A percentile compares a stretch with the other conserved stretches of the same genome.
phyloP scores from a whole-genome alignment of 2,888 invertebrate species.

The Cerastis rubricosa region DNA sequence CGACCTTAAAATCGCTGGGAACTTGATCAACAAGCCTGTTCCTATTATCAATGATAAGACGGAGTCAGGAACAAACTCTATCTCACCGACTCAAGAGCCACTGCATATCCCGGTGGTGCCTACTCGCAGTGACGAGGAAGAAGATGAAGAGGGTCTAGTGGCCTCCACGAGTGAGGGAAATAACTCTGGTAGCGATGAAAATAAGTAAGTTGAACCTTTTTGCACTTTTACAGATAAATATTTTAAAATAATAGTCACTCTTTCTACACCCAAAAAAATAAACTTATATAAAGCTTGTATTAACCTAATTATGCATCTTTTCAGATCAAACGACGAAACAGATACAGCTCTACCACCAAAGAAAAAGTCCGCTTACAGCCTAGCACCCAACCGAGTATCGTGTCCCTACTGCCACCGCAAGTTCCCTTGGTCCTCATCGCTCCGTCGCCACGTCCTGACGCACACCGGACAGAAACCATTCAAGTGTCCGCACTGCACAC shows the following conservation, averaged over 20 bases:
- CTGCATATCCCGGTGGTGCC: conserved; percentile 94
- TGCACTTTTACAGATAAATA: background rate
- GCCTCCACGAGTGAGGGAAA: conserved; percentile 96
- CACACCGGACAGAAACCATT: conserved; percentile 99
- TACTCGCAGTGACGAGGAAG: conserved; percentile 91
- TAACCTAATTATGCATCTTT: conserved; percentile 64
- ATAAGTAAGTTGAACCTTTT: conserved; percentile 89
- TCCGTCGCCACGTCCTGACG: conserved; percentile 98
- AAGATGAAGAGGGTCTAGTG: conserved; percentile 95
- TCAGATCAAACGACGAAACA: conserved; percentile 91
- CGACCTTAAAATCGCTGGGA: conserved; percentile 90
- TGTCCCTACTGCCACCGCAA: conserved; percentile 98
- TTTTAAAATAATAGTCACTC: too few species aligned
- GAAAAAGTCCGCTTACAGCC: conserved; percentile 98
- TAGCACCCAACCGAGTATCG: conserved; percentile 97
- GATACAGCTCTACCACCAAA: conserved; percentile 92
- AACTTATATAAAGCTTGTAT: too few species aligned
- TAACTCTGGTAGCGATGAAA: conserved; percentile 96
- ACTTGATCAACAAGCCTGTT: conserved; percentile 89
- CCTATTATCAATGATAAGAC: conserved; percentile 78
- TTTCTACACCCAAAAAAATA: background rate
- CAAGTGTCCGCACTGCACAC: conserved; percentile 97
- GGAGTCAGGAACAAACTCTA: conserved; percentile 85
- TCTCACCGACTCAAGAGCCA: conserved; percentile 92
- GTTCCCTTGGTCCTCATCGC: conserved; percentile 99